Percentiles rank a stretch among this genome's conserved stretches.
phyloP scores from a whole-genome alignment of 2,113 vertebrate genomes.

The Trematomus loennbergii region DNA sequence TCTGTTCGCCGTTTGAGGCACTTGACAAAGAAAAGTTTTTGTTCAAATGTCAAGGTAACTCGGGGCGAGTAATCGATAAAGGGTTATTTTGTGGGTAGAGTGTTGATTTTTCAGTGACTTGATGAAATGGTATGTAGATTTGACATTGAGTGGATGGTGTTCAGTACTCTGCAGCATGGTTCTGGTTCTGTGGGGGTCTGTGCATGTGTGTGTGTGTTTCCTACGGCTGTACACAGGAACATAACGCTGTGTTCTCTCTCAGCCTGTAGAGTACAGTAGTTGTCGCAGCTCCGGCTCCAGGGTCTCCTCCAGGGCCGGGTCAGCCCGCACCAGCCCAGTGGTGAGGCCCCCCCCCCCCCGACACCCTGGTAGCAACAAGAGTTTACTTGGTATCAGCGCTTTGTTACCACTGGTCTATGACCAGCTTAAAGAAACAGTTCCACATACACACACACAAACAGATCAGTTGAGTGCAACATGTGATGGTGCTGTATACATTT shows the following conservation, averaged over 20 bases:
- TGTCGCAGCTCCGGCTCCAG: constrained; percentile 90
- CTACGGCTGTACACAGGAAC: background rate
- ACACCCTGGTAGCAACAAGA: background rate
- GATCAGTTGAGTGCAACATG: too few species aligned
- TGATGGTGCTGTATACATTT: too few species aligned
- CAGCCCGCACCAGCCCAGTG: constrained; percentile 94
- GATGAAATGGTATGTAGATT: background rate
- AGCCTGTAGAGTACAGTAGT: constrained; percentile 91
- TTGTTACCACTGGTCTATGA: background rate
- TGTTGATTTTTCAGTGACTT: background rate
- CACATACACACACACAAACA: too few species aligned
- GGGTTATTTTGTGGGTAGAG: too few species aligned
- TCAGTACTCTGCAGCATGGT: background rate
- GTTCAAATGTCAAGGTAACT: too few species aligned
- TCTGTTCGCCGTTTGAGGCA: too few species aligned
- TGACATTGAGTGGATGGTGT: background rate
- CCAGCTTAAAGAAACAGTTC: too few species aligned
- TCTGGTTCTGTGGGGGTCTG: background rate
- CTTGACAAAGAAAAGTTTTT: too few species aligned
- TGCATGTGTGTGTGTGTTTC: constrained; percentile 2
- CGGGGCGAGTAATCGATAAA: too few species aligned
- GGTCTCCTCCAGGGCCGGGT: constrained; percentile 92
- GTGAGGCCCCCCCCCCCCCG: constrained; percentile 86
- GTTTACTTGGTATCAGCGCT: background rate
- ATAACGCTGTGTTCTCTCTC: constrained; percentile 45